These are phyloP conservation scores for Balearica regulorum DNA, from an alignment of 2,797 vertebrate species.

Conservation along the genomic window DNA sequence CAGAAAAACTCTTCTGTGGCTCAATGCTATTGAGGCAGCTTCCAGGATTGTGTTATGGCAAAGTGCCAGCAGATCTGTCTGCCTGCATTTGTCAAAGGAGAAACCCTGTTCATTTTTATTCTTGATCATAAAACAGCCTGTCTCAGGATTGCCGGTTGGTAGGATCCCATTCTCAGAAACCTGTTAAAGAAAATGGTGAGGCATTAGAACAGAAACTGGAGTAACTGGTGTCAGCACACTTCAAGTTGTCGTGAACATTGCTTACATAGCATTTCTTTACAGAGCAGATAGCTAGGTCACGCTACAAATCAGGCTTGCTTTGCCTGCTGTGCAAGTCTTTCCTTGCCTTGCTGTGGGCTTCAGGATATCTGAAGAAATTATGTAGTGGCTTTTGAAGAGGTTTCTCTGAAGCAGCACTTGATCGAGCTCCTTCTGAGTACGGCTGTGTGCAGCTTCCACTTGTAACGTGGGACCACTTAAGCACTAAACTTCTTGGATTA, in stretches of 20 bases:
- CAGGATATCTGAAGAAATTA: not conserved
- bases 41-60: not conserved
- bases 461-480: not conserved
- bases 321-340: not conserved
- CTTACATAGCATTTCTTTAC: not conserved
- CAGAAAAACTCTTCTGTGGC: not conserved
- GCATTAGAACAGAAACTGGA: not conserved
- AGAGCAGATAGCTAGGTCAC: not conserved
- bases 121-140: not conserved
- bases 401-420: not conserved
- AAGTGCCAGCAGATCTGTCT: not conserved
- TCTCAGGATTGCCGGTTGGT: not conserved
- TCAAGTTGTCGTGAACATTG: fast-evolving
- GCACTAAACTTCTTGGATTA: not conserved
- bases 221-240: not conserved
- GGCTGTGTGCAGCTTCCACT: not conserved
- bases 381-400: not conserved
- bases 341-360: not conserved
- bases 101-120: not conserved
- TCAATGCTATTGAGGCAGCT: not conserved
- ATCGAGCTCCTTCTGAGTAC: not conserved
- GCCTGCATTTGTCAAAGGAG: not conserved
- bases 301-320: not conserved
- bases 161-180: not conserved
- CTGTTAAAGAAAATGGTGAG: not conserved